Evolutionary conservation across 2,888 invertebrate species (phyloP).

Genomic region (Aleiodes testaceus): DNA sequence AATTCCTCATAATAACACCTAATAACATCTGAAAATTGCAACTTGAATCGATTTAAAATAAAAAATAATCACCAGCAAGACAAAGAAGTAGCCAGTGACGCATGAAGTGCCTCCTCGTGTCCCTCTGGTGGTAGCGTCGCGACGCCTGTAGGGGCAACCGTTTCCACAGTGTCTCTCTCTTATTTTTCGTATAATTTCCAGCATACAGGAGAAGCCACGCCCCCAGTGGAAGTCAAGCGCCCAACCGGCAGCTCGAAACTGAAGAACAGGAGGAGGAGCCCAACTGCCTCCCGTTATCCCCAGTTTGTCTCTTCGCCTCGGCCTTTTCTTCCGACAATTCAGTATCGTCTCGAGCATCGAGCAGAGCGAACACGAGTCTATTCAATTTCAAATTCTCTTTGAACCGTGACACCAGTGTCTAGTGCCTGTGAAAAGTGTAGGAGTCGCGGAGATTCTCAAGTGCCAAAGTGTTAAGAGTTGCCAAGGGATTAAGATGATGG

Average conservation of each 20-base stretch:
- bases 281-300: constrained; percentile 56
- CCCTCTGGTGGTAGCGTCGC: constrained; percentile 59
- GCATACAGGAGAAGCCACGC: constrained; percentile 67
- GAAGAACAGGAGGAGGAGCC: constrained; percentile 68
- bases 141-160: constrained; percentile 61
- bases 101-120: neutral
- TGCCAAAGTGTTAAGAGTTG: neutral
- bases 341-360: constrained; percentile 61
- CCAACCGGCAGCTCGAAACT: constrained; percentile 67
- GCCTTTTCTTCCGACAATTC: constrained; percentile 48
- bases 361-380: constrained; percentile 44
- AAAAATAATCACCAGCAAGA: neutral
- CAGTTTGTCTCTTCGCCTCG: constrained; percentile 48
- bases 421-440: neutral
- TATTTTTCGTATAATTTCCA: constrained; percentile 24
- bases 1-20: neutral
- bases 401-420: neutral
- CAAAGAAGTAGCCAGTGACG: constrained; percentile 16
- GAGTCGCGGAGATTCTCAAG: neutral
- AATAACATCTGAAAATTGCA: neutral
- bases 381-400: neutral
- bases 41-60: neutral
- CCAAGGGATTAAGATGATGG: constrained; percentile 55
- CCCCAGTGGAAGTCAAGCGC: constrained; percentile 63
- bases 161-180: constrained; percentile 5